A percentile compares a stretch with the other conserved stretches of the same genome.
Conservation (phyloP, 1,140 invertebrate genomes). For the Holotrichia oblita region DNA sequence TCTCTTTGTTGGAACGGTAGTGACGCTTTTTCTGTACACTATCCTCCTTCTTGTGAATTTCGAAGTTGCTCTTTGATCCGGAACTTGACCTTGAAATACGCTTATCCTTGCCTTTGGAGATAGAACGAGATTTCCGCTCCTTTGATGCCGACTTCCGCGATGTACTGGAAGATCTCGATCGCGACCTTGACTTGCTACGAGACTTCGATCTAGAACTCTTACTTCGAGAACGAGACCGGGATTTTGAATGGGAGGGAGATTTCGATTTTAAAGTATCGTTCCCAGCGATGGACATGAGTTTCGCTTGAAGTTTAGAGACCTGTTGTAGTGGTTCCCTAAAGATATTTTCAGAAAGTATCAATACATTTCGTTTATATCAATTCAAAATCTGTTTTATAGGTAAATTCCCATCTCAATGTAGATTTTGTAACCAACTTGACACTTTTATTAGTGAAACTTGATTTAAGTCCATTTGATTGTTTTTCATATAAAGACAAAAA, state of each 20-base stretch:
- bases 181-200: conserved; percentile 60
- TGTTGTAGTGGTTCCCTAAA: conserved; percentile 57
- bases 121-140: conserved; percentile 48
- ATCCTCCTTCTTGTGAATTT: conserved; percentile 79
- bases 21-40: conserved; percentile 84
- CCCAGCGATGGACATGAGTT: conserved; percentile 68
- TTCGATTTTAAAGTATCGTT: conserved; percentile 61
- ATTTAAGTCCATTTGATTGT: too few relatives aligned
- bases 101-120: conserved; percentile 55
- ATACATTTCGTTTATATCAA: too few relatives aligned
- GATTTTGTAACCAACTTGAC: too few relatives aligned
- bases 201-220: conserved; percentile 56
- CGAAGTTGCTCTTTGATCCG: conserved; percentile 70
- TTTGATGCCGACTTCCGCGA: conserved; percentile 44
- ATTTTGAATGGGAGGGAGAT: conserved; percentile 56
- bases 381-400: too few relatives aligned
- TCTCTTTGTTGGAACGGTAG: conserved; percentile 86
- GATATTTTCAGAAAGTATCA: background rate
- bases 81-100: conserved; percentile 58
- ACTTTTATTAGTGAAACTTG: too few relatives aligned
- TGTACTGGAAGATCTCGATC: conserved; percentile 46
- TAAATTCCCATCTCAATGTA: too few relatives aligned
- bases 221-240: conserved; percentile 52
- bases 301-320: conserved; percentile 69
- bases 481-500: too few relatives aligned